These are phyloP conservation scores for Dipus sagitta DNA, from an alignment of 2,797 vertebrate species.

Conservation along the genomic window DNA sequence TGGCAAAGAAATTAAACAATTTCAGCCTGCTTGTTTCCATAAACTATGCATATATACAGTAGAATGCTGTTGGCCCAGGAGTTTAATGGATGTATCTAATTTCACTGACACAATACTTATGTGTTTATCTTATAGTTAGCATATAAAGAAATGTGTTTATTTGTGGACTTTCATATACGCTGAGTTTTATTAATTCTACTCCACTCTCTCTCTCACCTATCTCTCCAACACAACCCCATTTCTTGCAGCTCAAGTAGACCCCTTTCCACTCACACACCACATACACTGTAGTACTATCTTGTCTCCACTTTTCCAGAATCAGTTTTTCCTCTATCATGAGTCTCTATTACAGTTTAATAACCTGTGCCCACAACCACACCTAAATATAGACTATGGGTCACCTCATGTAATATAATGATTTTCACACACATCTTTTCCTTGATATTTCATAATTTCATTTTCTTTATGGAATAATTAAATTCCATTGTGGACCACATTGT, in stretches of 20 bases:
- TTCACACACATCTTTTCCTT: background rate
- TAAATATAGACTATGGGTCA: no score
- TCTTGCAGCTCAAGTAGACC: no score
- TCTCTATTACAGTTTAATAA: no score
- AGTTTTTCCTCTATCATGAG: background rate
- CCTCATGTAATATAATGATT: background rate
- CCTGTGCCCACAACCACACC: background rate
- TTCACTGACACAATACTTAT: background rate
- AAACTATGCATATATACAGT: background rate
- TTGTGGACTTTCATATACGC: background rate
- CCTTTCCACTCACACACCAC: no score
- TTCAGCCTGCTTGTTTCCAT: background rate
- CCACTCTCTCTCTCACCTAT: no score
- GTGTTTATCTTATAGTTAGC: background rate
- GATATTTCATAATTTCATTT: background rate
- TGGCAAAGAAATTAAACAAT: background rate
- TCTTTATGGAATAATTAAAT: background rate
- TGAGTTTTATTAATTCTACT: background rate
- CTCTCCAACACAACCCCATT: no score
- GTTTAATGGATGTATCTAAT: background rate
- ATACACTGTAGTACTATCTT: no score
- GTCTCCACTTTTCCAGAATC: background rate
- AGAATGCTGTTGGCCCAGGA: background rate
- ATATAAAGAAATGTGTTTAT: background rate
- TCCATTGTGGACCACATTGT: background rate